Conservation (phyloP, 2,797 vertebrate genomes). For the Margarornis squamiger region DNA sequence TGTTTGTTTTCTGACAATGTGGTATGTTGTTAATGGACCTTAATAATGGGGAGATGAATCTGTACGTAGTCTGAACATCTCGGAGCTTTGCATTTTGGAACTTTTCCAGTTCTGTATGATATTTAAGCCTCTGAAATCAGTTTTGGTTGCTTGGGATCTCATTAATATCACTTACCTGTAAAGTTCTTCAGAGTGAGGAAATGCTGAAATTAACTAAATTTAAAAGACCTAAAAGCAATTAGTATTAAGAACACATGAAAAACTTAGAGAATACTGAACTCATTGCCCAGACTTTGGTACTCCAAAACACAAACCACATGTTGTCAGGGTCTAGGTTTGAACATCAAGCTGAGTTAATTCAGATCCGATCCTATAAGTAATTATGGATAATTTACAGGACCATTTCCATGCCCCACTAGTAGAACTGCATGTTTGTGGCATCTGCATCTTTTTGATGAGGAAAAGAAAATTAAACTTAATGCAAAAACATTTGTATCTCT, state of each 20-base stretch:
- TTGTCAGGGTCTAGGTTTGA: conserved; percentile 12
- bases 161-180: not conserved
- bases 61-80: not conserved
- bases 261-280: not conserved
- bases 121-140: not conserved
- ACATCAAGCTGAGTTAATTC: conserved; percentile 25
- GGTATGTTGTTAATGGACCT: not conserved
- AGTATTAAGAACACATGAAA: not conserved
- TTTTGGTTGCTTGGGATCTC: not conserved
- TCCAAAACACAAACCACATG: conserved; percentile 22
- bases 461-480: not conserved
- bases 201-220: conserved; percentile 3
- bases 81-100: not conserved
- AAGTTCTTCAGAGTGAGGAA: not conserved
- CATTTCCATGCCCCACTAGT: not conserved
- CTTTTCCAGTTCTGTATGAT: not conserved
- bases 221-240: conserved; percentile 4
- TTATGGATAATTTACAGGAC: conserved; percentile 13
- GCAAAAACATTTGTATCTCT: not conserved
- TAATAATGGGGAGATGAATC: not conserved
- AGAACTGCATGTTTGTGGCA: not conserved
- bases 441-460: not conserved
- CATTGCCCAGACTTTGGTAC: not conserved
- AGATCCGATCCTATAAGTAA: not conserved
- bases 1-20: not conserved